A percentile compares a stretch with the other conserved stretches of the same genome.
phyloP scores from a whole-genome alignment of 2,888 invertebrate genomes.

The Eupithecia exiguata region DNA sequence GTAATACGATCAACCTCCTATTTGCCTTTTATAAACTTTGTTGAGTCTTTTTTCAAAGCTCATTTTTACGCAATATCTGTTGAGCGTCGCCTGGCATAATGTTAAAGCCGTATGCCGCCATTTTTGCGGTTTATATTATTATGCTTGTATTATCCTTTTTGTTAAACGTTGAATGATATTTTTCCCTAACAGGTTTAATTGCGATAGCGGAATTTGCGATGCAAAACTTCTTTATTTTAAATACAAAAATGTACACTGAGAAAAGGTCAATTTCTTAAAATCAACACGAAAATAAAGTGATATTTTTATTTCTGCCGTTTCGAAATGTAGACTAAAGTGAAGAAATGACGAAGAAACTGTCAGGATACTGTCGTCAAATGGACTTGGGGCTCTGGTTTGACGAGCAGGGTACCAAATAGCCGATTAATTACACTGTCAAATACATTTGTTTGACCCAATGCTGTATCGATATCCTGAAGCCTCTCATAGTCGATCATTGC shows the following conservation, averaged over 20 bases:
- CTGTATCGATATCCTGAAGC: background rate
- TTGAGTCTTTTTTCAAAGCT: conserved; percentile 44
- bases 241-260: too few species aligned
- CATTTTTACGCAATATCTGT: conserved; percentile 52
- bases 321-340: too few species aligned
- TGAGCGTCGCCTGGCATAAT: conserved; percentile 46
- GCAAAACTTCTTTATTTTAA: too few species aligned
- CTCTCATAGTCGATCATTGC: background rate
- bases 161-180: conserved; percentile 38
- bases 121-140: conserved; percentile 42
- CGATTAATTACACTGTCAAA: background rate
- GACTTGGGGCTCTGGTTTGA: background rate
- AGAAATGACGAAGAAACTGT: too few species aligned
- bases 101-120: conserved; percentile 43
- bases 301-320: too few species aligned
- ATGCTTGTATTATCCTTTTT: conserved; percentile 41
- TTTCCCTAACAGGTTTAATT: conserved; percentile 9
- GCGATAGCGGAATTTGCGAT: background rate
- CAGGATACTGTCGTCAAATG: too few species aligned
- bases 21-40: conserved; percentile 35
- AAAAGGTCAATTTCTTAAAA: too few species aligned
- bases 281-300: too few species aligned
- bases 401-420: background rate
- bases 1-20: conserved; percentile 28
- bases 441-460: background rate